Evolutionary conservation across 2,888 invertebrate species (phyloP).

Genomic region (Drosophila recens): DNA sequence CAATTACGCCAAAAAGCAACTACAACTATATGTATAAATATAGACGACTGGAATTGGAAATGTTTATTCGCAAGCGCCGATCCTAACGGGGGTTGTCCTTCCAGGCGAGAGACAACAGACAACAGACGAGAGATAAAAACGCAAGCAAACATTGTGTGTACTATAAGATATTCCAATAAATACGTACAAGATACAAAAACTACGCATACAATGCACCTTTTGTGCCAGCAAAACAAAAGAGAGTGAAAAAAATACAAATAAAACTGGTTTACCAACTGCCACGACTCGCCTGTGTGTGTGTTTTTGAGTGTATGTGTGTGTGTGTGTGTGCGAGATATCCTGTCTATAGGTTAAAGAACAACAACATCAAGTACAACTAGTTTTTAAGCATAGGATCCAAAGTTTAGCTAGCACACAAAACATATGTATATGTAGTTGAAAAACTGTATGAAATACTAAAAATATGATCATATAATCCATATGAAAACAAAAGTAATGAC

Average conservation of each 20-base stretch:
- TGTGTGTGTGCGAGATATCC: conserved; percentile 32
- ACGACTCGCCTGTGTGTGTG: conserved; percentile 21
- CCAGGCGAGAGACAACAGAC: conserved; percentile 9
- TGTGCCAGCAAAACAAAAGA: conserved; percentile 52
- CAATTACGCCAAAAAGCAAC: conserved; percentile 60
- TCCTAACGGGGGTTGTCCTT: conserved; percentile 59
- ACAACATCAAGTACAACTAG: conserved; percentile 58
- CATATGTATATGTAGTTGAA: conserved; percentile 39
- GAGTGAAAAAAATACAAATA: conserved; percentile 18
- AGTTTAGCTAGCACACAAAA: conserved; percentile 38
- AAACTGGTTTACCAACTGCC: conserved; percentile 76
- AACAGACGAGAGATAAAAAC: conserved; percentile 32
- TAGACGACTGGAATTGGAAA: conserved; percentile 33
- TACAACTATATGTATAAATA: neutral
- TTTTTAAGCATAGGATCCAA: conserved; percentile 56
- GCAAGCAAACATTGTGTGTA: conserved; percentile 40
- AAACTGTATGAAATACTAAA: conserved; percentile 54
- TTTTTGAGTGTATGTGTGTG: conserved; percentile 9
- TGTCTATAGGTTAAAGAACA: conserved; percentile 29
- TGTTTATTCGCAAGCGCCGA: conserved; percentile 54
- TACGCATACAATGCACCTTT: conserved; percentile 48
- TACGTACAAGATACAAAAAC: conserved; percentile 12
- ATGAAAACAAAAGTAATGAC: conserved; percentile 35
- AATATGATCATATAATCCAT: conserved; percentile 61
- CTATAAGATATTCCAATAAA: conserved; percentile 7